These are phyloP conservation scores for Geococcyx californianus DNA, from an alignment of 2,113 vertebrate species.

Conservation along the genomic window DNA sequence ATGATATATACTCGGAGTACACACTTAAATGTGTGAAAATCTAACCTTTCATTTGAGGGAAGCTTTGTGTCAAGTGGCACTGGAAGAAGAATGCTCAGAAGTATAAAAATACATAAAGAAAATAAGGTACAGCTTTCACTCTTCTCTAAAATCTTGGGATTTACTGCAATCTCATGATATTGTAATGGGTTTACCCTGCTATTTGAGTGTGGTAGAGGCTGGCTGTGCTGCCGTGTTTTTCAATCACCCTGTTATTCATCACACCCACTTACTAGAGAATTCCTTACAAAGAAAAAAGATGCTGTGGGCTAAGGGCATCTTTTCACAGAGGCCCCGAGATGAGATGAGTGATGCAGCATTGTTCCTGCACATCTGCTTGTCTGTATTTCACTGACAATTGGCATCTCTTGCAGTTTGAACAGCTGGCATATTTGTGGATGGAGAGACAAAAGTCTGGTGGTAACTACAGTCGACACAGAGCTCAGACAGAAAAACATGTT, in stretches of 20 bases:
- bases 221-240: background rate
- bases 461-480: slow-evolving; percentile 94
- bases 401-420: slow-evolving; percentile 86
- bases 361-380: background rate
- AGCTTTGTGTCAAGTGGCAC: background rate
- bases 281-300: background rate
- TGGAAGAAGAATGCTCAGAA: background rate
- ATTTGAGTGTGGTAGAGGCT: background rate
- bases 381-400: slow-evolving; percentile 15
- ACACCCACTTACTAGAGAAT: background rate
- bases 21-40: background rate
- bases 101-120: background rate
- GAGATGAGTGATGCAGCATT: background rate
- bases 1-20: background rate
- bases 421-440: slow-evolving; percentile 97
- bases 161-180: background rate
- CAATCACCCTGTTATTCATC: background rate
- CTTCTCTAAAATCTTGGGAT: background rate
- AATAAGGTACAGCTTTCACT: background rate
- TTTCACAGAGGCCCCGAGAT: background rate
- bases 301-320: background rate
- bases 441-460: slow-evolving; percentile 97
- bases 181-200: background rate
- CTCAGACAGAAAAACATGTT: slow-evolving; percentile 94
- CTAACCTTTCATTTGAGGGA: background rate